phyloP scores from a whole-genome alignment of 2,797 vertebrate genomes.

The Cossypha caffra region DNA sequence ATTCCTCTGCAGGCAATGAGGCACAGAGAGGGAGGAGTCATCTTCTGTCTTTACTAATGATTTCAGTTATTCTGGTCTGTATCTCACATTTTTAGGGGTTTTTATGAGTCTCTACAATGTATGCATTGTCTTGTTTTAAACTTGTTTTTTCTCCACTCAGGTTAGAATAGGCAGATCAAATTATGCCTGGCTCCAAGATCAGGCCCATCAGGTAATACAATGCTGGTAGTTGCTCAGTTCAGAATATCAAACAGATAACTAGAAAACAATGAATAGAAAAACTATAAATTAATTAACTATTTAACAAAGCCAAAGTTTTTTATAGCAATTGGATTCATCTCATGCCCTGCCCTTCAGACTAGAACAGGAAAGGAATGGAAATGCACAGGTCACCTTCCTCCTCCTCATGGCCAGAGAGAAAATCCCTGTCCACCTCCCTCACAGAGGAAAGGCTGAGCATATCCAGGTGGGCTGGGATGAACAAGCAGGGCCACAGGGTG shows the following conservation, averaged over 20 bases:
- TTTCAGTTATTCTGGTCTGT: not conserved
- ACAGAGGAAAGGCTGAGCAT: not conserved
- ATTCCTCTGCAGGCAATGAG: not conserved
- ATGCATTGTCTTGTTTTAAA: not conserved
- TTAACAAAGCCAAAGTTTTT: not conserved
- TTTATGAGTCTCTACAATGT: not conserved
- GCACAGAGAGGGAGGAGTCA: not conserved
- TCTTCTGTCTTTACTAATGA: not conserved
- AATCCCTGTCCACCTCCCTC: not conserved
- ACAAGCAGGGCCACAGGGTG: not conserved
- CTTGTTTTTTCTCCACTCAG: not conserved
- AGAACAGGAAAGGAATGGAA: not conserved
- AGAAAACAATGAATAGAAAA: not conserved
- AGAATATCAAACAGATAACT: not conserved
- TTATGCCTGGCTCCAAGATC: not conserved
- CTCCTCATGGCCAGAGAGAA: rapidly evolving
- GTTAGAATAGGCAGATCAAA: not conserved
- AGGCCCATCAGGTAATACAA: not conserved
- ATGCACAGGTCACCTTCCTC: not conserved
- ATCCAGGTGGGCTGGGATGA: not conserved
- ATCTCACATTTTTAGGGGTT: not conserved
- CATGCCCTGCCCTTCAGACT: not conserved
- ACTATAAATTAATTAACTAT: not conserved
- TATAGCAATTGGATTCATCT: not conserved
- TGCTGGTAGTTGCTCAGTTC: not conserved